A percentile compares a stretch with the other conserved stretches of the same genome.
Conservation (phyloP, 2,797 vertebrate species). For the Centroberyx gerrardi region DNA sequence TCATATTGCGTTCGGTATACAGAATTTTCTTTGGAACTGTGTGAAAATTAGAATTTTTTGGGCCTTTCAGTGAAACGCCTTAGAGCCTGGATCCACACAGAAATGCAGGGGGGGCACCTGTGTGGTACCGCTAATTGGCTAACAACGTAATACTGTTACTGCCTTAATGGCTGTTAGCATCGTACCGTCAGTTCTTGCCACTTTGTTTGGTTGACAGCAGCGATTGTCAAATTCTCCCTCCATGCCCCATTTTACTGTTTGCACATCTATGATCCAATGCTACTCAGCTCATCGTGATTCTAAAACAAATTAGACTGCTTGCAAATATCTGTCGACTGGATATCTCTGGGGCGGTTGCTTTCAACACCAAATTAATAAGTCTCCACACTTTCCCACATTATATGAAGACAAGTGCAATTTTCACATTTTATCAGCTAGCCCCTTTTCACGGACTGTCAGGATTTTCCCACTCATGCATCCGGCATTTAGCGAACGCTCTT, state of each 20-base stretch:
- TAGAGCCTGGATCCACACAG: conserved; percentile 6
- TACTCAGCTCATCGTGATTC: conserved; percentile 57
- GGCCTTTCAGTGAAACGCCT: conserved; percentile 60
- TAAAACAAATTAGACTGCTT: conserved; percentile 56
- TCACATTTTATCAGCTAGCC: conserved; percentile 46
- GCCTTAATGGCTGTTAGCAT: conserved; percentile 42
- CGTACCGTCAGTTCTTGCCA: no score
- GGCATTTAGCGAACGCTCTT: conserved; percentile 15
- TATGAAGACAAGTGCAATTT: conserved; percentile 51
- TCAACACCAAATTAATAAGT: conserved; percentile 46
- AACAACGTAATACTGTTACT: not conserved
- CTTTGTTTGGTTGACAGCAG: conserved; percentile 28
- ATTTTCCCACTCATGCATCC: conserved; percentile 40
- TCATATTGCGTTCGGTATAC: conserved; percentile 52
- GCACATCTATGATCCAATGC: conserved; percentile 64
- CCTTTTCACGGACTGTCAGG: conserved; percentile 29
- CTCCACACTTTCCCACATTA: conserved; percentile 45
- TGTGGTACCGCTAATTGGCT: conserved; percentile 59
- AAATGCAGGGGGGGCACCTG: conserved; percentile 46
- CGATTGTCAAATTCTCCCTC: conserved; percentile 47
- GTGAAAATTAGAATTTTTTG: conserved; percentile 54
- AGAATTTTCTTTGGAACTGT: conserved; percentile 35
- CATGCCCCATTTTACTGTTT: conserved; percentile 40
- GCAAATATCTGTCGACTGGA: conserved; percentile 66
- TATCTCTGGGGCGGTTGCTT: conserved; percentile 46